Conservation (phyloP, 2,113 vertebrate species). For the Nycticebus coucang region DNA sequence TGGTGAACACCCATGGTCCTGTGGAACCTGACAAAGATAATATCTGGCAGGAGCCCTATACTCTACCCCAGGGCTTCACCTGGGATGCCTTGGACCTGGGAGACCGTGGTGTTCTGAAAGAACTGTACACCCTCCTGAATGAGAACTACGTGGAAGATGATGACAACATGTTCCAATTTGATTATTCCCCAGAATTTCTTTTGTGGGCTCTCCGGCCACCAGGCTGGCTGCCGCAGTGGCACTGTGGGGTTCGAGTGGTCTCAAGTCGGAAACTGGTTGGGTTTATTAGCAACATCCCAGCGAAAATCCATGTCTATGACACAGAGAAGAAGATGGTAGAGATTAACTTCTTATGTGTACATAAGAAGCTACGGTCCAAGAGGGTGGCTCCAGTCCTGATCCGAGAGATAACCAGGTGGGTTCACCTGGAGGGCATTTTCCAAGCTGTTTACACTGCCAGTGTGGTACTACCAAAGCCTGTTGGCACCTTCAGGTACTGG, state of each 20-base stretch:
- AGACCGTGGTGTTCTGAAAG: slow-evolving; percentile 95
- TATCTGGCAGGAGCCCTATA: slow-evolving; percentile 97
- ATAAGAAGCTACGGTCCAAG: slow-evolving; percentile 98
- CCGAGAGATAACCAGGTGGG: slow-evolving; percentile 96
- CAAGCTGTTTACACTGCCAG: slow-evolving; percentile 99
- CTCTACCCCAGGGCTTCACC: slow-evolving; percentile 95
- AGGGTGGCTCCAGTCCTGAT: slow-evolving; percentile 98
- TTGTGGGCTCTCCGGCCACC: slow-evolving; percentile 98
- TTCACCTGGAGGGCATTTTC: slow-evolving; percentile 97
- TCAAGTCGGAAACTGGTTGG: slow-evolving; percentile 98
- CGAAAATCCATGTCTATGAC: slow-evolving; percentile 95
- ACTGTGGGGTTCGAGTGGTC: slow-evolving; percentile 97
- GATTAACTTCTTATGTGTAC: slow-evolving; percentile 99
- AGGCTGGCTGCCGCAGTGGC: slow-evolving; percentile 98
- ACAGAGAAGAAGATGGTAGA: slow-evolving; percentile 99
- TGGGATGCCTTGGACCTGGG: slow-evolving; percentile 98
- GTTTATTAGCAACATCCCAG: slow-evolving; percentile 98
- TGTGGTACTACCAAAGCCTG: slow-evolving; percentile 98
- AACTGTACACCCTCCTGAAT: slow-evolving; percentile 97
- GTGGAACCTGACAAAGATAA: slow-evolving; percentile 97
- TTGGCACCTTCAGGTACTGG: slow-evolving; percentile 99
- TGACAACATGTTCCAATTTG: slow-evolving; percentile 99
- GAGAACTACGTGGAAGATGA: slow-evolving; percentile 99
- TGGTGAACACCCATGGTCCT: slow-evolving; percentile 95
- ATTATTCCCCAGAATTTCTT: slow-evolving; percentile 98